A percentile compares a stretch with the other conserved stretches of the same genome.
These are phyloP conservation scores for Chlamydotis undulata DNA, from an alignment of 2,113 vertebrate species.

Conservation along the genomic window DNA sequence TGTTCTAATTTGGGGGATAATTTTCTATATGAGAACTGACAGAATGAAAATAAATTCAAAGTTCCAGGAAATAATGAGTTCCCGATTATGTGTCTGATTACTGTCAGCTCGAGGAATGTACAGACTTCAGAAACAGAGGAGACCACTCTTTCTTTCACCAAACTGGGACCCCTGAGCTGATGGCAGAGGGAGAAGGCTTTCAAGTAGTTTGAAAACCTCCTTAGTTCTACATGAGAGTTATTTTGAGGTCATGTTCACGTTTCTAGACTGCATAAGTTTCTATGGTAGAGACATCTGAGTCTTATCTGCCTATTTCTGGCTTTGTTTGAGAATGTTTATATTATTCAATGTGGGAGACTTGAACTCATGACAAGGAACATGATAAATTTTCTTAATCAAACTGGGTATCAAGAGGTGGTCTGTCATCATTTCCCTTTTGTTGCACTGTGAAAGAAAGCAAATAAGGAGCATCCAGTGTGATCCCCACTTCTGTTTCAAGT, in stretches of 20 bases:
- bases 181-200: not conserved
- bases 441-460: conserved; percentile 69
- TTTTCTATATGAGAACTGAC: conserved; percentile 57
- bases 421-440: conserved; percentile 78
- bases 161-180: not conserved
- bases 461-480: conserved; percentile 60
- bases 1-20: conserved; percentile 53
- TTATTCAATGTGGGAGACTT: conserved; percentile 72
- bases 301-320: conserved; percentile 75
- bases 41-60: conserved; percentile 64
- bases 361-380: conserved; percentile 75
- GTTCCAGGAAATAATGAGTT: conserved; percentile 61
- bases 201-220: conserved; percentile 6
- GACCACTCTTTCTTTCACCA: conserved; percentile 44
- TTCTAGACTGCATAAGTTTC: conserved; percentile 12
- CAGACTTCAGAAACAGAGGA: conserved; percentile 5
- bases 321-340: conserved; percentile 75
- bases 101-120: conserved; percentile 26
- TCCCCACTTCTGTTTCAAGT: conserved; percentile 78
- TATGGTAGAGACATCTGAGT: conserved; percentile 72
- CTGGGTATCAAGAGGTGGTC: conserved; percentile 77
- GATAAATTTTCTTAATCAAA: conserved; percentile 80
- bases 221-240: conserved; percentile 52
- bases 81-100: conserved; percentile 33
- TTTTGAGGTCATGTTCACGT: conserved; percentile 33